Conservation (phyloP, 2,797 vertebrate species). For the Podargus strigoides region DNA sequence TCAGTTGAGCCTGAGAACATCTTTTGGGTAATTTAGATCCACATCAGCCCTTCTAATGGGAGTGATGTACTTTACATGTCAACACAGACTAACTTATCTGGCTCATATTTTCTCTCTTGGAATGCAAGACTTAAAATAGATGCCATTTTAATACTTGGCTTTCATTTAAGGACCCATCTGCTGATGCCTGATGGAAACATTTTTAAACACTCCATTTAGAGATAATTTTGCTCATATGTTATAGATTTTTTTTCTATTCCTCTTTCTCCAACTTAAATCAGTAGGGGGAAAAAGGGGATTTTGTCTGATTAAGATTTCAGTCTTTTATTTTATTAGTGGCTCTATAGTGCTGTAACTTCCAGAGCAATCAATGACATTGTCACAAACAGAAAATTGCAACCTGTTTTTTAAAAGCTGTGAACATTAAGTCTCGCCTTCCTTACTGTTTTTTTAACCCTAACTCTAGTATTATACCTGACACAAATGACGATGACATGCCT, state of each 20-base stretch:
- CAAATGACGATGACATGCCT: not conserved
- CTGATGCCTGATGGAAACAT: slow-evolving; percentile 48
- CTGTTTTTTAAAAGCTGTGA: not conserved
- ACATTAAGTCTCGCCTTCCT: not conserved
- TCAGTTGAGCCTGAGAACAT: slow-evolving; percentile 19
- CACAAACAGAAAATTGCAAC: not conserved
- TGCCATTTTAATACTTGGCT: slow-evolving; percentile 55
- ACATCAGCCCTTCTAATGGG: not conserved
- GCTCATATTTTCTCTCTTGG: slow-evolving; percentile 44
- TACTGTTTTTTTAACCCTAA: not conserved
- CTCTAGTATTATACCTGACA: not conserved
- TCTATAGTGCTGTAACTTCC: not conserved
- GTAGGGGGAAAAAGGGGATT: not conserved
- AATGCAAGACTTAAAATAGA: slow-evolving; percentile 55
- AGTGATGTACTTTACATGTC: slow-evolving; percentile 39
- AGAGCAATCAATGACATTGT: not conserved
- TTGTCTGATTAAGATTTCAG: not conserved
- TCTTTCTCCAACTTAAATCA: not conserved
- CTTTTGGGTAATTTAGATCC: slow-evolving; percentile 23
- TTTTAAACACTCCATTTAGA: slow-evolving; percentile 43
- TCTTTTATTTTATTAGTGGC: not conserved
- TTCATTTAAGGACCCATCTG: slow-evolving; percentile 46
- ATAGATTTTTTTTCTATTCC: not conserved
- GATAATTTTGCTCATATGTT: slow-evolving; percentile 31
- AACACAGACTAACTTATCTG: slow-evolving; percentile 57